Base-by-base conservation (phyloP, 2,888 invertebrate genomes). In the Lithophane leautieri region DNA sequence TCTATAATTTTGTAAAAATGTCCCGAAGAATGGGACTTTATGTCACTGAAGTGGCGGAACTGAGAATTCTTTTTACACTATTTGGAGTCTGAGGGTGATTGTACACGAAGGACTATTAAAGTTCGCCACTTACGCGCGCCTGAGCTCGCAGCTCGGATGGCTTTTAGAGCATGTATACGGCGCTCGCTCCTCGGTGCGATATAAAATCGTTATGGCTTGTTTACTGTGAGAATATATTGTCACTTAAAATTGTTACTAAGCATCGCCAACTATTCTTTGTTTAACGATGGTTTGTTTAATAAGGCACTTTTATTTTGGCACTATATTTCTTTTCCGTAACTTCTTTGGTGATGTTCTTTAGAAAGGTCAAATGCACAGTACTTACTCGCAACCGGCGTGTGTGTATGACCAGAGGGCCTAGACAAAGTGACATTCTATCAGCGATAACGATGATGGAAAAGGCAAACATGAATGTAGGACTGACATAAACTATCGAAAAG, bases 61-160 rank as follows among this genome's bases (percentile, higher is more conserved):
- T 86, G 82, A 83, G 82, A 85, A 85, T 73, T 47, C 12, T 76
- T 80, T 78, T 78, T 68, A 72, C 71, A 54, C 71, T 58, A 73
- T 79, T 79, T 72, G 81, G 73, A 83, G 84, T 85, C 85, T 84
- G 68, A 79, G 75, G 81, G 77, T 84, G 85, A 89, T 87, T 87
- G 85, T 88, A 87, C 88, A 85, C 86, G 76, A 83, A 89, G 88
- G 88, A 88, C 86, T 87, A 88, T 89, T 88, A 87, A 92, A 92
- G 88, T 92, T 91, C 83, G 82, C 88, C 87, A 91, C 90, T 92
- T 92, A 91, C 89, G 89, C 86, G 81, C 87, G 88, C 89, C 87
- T 90, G 89, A 89, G 88, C 89, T 89, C 85, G 76, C 87, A 81
- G 76, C 88, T 86, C 75, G 81, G 86, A 88, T 87, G 80, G 84